These are phyloP conservation scores for Phaonia tiefii DNA, from an alignment of 2,888 invertebrate species.

Conservation along the genomic window DNA sequence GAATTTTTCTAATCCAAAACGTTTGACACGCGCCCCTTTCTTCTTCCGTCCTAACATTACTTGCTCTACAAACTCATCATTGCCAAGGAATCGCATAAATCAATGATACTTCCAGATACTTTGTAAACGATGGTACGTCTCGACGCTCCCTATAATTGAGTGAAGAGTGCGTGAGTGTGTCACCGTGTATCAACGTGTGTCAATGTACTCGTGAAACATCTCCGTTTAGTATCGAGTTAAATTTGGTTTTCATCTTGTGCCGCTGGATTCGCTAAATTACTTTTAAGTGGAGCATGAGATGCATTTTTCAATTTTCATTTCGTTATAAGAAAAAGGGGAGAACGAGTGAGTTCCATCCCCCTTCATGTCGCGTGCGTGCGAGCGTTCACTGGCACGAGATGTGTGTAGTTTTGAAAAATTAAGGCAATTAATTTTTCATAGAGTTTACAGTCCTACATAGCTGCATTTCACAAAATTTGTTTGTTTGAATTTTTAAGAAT, in stretches of 20 bases:
- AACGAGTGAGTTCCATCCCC: not conserved
- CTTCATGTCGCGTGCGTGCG: not conserved
- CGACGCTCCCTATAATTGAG: not conserved
- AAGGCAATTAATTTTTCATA: conserved; percentile 52
- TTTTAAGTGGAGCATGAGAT: conserved; percentile 64
- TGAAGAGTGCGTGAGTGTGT: conserved; percentile 6
- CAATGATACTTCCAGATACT: conserved; percentile 33
- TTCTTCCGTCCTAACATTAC: not conserved
- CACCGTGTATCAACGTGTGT: too few relatives aligned
- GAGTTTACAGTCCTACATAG: conserved; percentile 14
- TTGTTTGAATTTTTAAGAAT: conserved; percentile 40
- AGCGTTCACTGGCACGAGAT: conserved; percentile 15
- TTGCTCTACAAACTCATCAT: conserved; percentile 28
- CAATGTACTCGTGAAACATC: too few relatives aligned
- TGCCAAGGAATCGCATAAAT: conserved; percentile 56
- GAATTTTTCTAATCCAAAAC: conserved; percentile 6
- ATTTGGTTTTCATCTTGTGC: conserved; percentile 34
- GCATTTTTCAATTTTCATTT: conserved; percentile 55
- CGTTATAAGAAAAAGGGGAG: not conserved
- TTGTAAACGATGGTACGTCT: not conserved
- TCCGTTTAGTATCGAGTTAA: conserved; percentile 26
- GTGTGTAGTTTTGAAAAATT: conserved; percentile 53
- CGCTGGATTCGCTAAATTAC: conserved; percentile 55
- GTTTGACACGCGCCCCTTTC: conserved; percentile 61
- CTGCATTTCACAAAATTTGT: conserved; percentile 31